Evolutionary conservation across 2,797 vertebrate genomes (phyloP).

Genomic region (Macroramphosus scolopax): DNA sequence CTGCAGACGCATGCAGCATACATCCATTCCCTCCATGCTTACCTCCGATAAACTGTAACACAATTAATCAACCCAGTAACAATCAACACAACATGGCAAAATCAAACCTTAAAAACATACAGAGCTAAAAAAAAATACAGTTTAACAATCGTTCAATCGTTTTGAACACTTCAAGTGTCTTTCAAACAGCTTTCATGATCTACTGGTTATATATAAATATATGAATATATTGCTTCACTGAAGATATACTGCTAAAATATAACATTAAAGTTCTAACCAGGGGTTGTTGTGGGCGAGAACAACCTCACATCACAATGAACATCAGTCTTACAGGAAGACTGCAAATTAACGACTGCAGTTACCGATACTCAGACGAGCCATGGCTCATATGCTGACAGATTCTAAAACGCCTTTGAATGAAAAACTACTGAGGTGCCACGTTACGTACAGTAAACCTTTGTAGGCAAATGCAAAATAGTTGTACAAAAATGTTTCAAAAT

Average conservation of each 20-base stretch:
- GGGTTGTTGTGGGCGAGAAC: constrained; percentile 17
- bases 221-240: constrained; percentile 64
- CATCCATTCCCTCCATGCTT: constrained; percentile 9
- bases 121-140: constrained; percentile 49
- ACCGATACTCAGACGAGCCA: constrained; percentile 28
- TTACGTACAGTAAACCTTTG: constrained; percentile 10
- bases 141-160: constrained; percentile 49
- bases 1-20: constrained; percentile 27
- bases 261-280: constrained; percentile 35
- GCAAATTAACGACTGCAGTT: constrained; percentile 15
- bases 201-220: constrained; percentile 53
- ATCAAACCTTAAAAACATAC: constrained; percentile 46
- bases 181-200: constrained; percentile 35
- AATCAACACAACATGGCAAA: constrained; percentile 32
- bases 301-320: constrained; percentile 22
- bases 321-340: constrained; percentile 26
- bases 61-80: constrained; percentile 24
- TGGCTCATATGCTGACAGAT: constrained; percentile 26
- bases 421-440: constrained; percentile 28
- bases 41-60: constrained; percentile 8
- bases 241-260: constrained; percentile 50
- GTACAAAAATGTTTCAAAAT: constrained; percentile 19
- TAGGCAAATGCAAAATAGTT: too few species aligned
- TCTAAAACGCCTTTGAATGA: constrained; percentile 8
- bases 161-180: constrained; percentile 28